Evolutionary conservation across 2,113 vertebrate species (phyloP).

Genomic region (Austrofundulus limnaeus): DNA sequence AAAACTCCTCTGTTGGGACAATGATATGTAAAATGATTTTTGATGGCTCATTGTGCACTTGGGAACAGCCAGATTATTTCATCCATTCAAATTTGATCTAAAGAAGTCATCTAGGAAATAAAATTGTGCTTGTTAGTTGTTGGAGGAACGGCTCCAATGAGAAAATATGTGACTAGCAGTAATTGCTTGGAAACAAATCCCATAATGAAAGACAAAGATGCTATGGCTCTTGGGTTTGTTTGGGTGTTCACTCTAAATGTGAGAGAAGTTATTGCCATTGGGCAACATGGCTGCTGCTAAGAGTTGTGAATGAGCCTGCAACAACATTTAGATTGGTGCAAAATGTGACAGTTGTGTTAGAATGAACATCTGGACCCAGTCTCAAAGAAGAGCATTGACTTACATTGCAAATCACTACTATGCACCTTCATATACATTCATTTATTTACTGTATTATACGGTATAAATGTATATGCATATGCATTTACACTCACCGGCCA

Average conservation of each 20-base stretch:
- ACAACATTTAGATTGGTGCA: neutral
- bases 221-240: neutral
- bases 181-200: neutral
- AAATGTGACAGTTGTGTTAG: neutral
- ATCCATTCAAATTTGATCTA: neutral
- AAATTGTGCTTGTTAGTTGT: neutral
- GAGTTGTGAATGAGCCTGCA: neutral
- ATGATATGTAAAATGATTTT: neutral
- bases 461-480: no score
- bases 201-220: neutral
- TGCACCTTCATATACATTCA: no score
- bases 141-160: neutral
- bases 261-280: neutral
- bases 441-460: no score
- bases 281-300: neutral
- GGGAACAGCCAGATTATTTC: neutral
- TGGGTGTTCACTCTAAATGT: neutral
- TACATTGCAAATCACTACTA: no score
- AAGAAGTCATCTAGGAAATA: neutral
- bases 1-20: neutral
- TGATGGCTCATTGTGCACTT: slow-evolving; percentile 1
- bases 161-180: neutral
- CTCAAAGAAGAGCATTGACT: neutral
- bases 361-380: neutral
- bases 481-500: no score